phyloP scores from a whole-genome alignment of 2,888 invertebrate species.

The Aproaerema taeniolella region DNA sequence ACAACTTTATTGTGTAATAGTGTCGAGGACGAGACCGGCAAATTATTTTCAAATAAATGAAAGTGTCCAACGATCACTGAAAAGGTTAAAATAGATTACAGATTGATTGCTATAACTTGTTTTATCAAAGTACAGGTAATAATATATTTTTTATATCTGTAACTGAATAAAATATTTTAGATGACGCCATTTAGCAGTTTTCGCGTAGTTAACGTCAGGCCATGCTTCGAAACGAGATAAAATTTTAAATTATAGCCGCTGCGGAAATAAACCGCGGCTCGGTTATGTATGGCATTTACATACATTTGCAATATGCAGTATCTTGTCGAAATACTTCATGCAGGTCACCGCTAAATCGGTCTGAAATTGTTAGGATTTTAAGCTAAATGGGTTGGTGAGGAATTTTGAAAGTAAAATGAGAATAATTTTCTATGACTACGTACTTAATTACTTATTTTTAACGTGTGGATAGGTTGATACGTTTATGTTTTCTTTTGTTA shows the following conservation, averaged over 20 bases:
- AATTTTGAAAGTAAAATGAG: too few species aligned
- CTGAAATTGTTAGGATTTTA: too few species aligned
- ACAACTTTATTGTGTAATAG: too few species aligned
- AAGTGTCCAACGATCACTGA: too few species aligned
- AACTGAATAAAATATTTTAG: conserved; percentile 5
- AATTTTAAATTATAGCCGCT: conserved; percentile 10
- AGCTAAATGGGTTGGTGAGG: too few species aligned
- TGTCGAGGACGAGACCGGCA: too few species aligned
- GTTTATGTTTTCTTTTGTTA: too few species aligned
- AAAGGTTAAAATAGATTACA: not conserved
- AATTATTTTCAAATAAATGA: too few species aligned
- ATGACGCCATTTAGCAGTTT: conserved; percentile 11
- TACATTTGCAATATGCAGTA: conserved; percentile 5
- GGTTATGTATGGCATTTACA: conserved; percentile 7
- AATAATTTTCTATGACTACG: too few species aligned
- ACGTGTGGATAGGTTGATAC: too few species aligned
- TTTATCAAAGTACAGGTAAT: not conserved
- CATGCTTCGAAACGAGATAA: conserved; percentile 11
- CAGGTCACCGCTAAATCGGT: too few species aligned
- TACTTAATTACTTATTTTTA: too few species aligned
- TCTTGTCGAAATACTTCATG: not conserved
- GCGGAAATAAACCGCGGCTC: conserved; percentile 11
- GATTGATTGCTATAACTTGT: not conserved
- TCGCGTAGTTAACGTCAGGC: conserved; percentile 12
- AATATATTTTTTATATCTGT: not conserved